phyloP scores from a whole-genome alignment of 2,888 invertebrate genomes.

The Heliconius aoede region DNA sequence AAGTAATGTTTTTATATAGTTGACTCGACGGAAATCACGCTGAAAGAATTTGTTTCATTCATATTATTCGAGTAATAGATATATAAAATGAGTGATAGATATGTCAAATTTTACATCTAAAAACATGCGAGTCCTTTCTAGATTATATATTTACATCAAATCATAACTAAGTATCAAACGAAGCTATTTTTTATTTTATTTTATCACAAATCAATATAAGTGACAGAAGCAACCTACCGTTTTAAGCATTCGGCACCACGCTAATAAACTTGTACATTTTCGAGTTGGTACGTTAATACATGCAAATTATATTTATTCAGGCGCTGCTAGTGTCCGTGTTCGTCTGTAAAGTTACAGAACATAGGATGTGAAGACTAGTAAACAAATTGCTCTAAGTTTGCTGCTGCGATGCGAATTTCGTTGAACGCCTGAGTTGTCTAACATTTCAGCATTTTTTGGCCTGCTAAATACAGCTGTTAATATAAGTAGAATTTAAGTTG shows the following conservation, averaged over 20 bases:
- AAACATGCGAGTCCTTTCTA: background rate
- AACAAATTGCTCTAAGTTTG: constrained; percentile 30
- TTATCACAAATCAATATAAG: background rate
- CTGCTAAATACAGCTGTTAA: background rate
- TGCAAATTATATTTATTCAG: constrained; percentile 29
- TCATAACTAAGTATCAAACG: background rate
- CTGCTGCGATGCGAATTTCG: constrained; percentile 3
- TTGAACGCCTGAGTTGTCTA: constrained; percentile 13
- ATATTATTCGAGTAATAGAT: background rate
- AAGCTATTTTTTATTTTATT: background rate
- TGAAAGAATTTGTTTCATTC: constrained; percentile 15
- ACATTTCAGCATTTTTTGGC: constrained; percentile 21
- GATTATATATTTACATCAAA: background rate
- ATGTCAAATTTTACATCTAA: background rate
- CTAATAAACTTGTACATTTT: constrained; percentile 13
- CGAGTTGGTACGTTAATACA: constrained; percentile 14
- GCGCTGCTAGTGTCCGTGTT: constrained; percentile 19
- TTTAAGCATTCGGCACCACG: background rate
- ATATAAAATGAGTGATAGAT: background rate
- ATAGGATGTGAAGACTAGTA: constrained; percentile 27
- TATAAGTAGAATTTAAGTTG: background rate
- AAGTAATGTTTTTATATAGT: background rate
- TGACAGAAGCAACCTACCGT: background rate
- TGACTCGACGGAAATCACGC: constrained; percentile 12
- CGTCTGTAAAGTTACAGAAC: constrained; percentile 30